Evolutionary conservation across 2,888 invertebrate genomes (phyloP), one percentile per base, ranked within the genome.

Genomic region (Callimorpha dominula): DNA sequence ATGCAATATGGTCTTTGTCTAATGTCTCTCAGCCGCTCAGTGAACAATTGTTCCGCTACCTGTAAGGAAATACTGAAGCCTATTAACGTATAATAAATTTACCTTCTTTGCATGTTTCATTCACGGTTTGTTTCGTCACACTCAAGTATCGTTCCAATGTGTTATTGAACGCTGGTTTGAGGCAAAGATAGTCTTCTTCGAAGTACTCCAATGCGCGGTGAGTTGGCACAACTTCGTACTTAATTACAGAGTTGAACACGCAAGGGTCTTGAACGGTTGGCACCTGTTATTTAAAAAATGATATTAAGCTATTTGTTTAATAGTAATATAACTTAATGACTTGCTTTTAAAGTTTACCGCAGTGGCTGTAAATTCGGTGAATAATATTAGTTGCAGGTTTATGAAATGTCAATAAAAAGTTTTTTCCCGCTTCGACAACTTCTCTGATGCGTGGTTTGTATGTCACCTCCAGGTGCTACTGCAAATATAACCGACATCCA

Each of bases 191-290:
- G 73, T 94, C 92, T 3, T 94, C 94, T 80, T 95, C 95, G 0
- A 77, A 65, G 76, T 95, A 95, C 62, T 91, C 88, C 4, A 87
- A 62, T 8, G 87, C 82, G 14, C 93, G 84, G 2, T 80, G 79
- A 0, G 85, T 82, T 3, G 95, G 95, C 65, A 95, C 85, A 5
- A 92, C 92, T 75, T 94, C 94, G 81, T 95, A 95, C 77, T 94
- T 95, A 66, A 93, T 93, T 4, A 95, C 79, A 0, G 95, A 95
- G 87, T 94, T 92, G 81, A 93, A 95, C 43, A 90, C 93, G 82
- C 95, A 95, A 0, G 91, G 89, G 72, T 95, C 95, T 60, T 85
- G 89, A 12, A 76, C 84, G 9, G 91, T 83, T 15, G 84, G 73
- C 42, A 92, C 85, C 94, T 94, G 86, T 52, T 14, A 70, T 70